A percentile compares a stretch with the other conserved stretches of the same genome.
phyloP scores from a whole-genome alignment of 2,888 invertebrate species.

The Maniola hyperantus region DNA sequence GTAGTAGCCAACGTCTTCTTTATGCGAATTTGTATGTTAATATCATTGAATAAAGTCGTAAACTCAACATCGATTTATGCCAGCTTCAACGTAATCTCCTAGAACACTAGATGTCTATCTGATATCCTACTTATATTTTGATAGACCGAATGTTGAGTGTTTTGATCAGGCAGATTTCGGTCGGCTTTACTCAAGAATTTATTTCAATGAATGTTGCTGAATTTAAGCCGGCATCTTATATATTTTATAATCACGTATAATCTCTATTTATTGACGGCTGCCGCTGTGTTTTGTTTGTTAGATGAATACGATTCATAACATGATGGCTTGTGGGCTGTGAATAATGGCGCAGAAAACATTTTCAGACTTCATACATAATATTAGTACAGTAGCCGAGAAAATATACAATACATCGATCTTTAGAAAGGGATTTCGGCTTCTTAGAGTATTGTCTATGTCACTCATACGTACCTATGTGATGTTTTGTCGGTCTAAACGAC shows the following conservation, averaged over 20 bases:
- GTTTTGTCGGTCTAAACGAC: too few relatives aligned
- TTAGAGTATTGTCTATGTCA: too few relatives aligned
- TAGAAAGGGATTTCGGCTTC: too few relatives aligned
- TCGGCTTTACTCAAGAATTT: conserved; percentile 57
- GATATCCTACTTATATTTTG: conserved; percentile 69
- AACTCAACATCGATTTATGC: conserved; percentile 41
- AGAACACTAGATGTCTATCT: conserved; percentile 55
- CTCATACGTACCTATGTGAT: too few relatives aligned
- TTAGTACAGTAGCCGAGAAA: too few relatives aligned
- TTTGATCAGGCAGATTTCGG: conserved; percentile 66
- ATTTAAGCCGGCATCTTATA: conserved; percentile 48
- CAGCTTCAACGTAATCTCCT: conserved; percentile 37
- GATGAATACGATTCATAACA: conserved; percentile 21
- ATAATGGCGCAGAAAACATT: conserved; percentile 15
- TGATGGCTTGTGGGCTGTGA: conserved; percentile 24
- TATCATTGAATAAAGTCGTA: conserved; percentile 47
- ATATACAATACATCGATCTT: too few relatives aligned
- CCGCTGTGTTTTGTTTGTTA: conserved; percentile 30
- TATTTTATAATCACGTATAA: conserved; percentile 53
- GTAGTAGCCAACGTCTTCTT: conserved; percentile 44
- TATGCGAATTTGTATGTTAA: conserved; percentile 43
- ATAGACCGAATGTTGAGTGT: conserved; percentile 64
- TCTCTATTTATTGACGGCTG: conserved; percentile 52
- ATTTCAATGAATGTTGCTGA: conserved; percentile 59
- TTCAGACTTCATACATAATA: background rate